Evolutionary conservation across 2,797 vertebrate species (phyloP).

Genomic region (Chrosomus eos): DNA sequence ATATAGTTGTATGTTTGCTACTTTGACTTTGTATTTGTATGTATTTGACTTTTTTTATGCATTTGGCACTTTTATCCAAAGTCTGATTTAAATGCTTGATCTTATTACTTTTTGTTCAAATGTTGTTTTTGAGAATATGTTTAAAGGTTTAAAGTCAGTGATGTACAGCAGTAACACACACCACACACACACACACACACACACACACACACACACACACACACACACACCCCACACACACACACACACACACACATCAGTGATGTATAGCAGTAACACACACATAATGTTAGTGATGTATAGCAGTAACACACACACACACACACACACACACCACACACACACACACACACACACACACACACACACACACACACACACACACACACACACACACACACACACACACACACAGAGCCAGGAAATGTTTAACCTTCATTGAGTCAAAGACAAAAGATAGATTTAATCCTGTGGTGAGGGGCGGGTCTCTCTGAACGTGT

Average conservation of each 20-base stretch:
- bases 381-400: no score
- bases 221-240: no score
- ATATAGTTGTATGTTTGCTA: no score
- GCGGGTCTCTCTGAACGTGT: conserved; percentile 57
- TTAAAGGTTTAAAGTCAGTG: background rate
- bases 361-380: no score
- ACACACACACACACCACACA: background rate
- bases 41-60: background rate
- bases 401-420: conserved; percentile 54
- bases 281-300: background rate
- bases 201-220: no score
- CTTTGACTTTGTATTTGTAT: no score
- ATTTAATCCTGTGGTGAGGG: conserved; percentile 87
- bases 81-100: conserved; percentile 51
- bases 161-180: background rate
- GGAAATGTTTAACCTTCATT: conserved; percentile 92
- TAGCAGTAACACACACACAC: background rate
- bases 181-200: background rate
- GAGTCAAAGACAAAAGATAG: conserved; percentile 86
- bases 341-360: background rate
- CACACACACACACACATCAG: background rate
- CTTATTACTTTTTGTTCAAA: conserved; percentile 56
- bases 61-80: background rate
- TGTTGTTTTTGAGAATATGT: background rate
- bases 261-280: background rate